A percentile compares a stretch with the other conserved stretches of the same genome.
Conservation (phyloP, 2,888 invertebrate species). For the Parnassius orleans region DNA sequence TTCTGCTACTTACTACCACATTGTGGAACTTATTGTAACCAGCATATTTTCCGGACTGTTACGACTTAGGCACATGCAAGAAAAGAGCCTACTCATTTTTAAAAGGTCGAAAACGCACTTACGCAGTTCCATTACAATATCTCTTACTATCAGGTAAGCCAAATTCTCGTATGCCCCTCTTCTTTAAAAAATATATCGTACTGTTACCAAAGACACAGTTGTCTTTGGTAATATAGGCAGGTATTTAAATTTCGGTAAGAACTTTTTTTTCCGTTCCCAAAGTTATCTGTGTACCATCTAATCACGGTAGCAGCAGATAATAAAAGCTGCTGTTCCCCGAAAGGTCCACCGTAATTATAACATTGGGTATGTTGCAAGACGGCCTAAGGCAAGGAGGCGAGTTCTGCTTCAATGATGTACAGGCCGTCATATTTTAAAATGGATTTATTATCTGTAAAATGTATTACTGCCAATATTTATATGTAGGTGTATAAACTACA, state of each 20-base stretch:
- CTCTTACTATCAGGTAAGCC: too few species aligned
- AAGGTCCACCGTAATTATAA: slow-evolving; percentile 60
- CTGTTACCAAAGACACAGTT: slow-evolving; percentile 19
- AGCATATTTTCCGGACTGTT: too few species aligned
- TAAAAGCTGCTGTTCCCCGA: slow-evolving; percentile 57
- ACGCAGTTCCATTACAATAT: too few species aligned
- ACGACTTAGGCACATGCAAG: too few species aligned
- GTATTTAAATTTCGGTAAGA: slow-evolving; percentile 21
- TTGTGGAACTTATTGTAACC: too few species aligned
- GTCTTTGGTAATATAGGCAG: background rate
- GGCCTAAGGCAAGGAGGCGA: slow-evolving; percentile 45
- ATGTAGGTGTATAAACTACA: too few species aligned
- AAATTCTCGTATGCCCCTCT: too few species aligned
- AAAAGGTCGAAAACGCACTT: too few species aligned
- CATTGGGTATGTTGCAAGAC: slow-evolving; percentile 39
- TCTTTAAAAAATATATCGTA: too few species aligned
- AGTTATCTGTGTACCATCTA: slow-evolving; percentile 65
- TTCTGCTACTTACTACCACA: too few species aligned
- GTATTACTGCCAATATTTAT: too few species aligned
- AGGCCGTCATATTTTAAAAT: slow-evolving; percentile 17
- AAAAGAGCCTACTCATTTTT: too few species aligned
- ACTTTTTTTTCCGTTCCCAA: slow-evolving; percentile 38
- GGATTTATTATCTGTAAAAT: slow-evolving; percentile 6
- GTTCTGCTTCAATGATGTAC: slow-evolving; percentile 18
- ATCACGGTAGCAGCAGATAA: slow-evolving; percentile 67